Percentiles rank a stretch among this genome's conserved stretches.
These are phyloP conservation scores for Synanthedon formicaeformis DNA, from an alignment of 2,888 invertebrate genomes.

Conservation along the genomic window DNA sequence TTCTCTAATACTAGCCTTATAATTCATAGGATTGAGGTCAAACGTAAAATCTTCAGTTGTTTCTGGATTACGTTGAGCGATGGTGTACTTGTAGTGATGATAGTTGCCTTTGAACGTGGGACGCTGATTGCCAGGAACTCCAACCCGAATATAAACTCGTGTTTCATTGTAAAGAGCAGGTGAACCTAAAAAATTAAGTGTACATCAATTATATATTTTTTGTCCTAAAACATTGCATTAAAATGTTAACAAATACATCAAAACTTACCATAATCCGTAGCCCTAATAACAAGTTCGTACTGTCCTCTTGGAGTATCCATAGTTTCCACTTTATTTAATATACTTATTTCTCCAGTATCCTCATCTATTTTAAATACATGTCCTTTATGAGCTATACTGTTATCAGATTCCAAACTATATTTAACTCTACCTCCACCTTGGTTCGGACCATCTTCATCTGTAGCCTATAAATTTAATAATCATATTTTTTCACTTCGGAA, in stretches of 20 bases:
- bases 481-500: neutral
- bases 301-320: conserved; percentile 82
- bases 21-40: conserved; percentile 76
- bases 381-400: conserved; percentile 74
- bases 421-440: conserved; percentile 78
- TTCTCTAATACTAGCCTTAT: conserved; percentile 78
- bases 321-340: conserved; percentile 74
- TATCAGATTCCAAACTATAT: conserved; percentile 76
- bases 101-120: conserved; percentile 83
- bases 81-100: conserved; percentile 65
- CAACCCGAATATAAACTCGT: conserved; percentile 77
- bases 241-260: too few species aligned
- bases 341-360: conserved; percentile 77
- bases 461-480: conserved; percentile 63
- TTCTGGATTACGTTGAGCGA: conserved; percentile 36
- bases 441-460: conserved; percentile 78
- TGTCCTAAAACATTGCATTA: neutral
- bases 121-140: conserved; percentile 83
- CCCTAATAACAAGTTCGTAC: conserved; percentile 76
- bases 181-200: conserved; percentile 30
- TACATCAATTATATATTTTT: neutral
- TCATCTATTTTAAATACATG: conserved; percentile 75
- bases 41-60: conserved; percentile 53
- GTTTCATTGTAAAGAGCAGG: conserved; percentile 77
- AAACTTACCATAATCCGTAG: conserved; percentile 75